Percentiles rank a stretch among this genome's conserved stretches.
Conservation (phyloP, 2,113 vertebrate species). For the Hypomesus transpacificus region DNA sequence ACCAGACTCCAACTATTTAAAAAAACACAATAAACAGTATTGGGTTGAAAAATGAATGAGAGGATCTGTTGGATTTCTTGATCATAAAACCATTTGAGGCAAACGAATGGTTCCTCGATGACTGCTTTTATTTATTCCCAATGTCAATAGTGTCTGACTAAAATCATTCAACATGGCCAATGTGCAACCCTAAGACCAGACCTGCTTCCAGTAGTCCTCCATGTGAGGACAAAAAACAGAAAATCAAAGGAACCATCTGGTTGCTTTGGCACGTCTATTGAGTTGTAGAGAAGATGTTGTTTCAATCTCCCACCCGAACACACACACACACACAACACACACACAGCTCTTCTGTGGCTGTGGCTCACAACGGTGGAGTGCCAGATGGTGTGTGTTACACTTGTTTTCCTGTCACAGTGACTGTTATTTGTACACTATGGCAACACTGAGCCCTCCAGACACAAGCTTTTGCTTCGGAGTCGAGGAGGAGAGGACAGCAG, state of each 20-base stretch:
- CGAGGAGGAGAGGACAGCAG: conserved; percentile 17
- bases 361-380: conserved; percentile 47
- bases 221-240: not conserved
- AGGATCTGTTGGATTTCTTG: not conserved
- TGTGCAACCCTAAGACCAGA: conserved; percentile 8
- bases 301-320: conserved; percentile 22
- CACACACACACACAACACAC: not conserved
- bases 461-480: conserved; percentile 49
- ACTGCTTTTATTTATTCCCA: too few species aligned
- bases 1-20: not conserved
- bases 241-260: not conserved
- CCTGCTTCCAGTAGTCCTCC: not conserved
- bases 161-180: not conserved
- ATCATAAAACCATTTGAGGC: too few species aligned
- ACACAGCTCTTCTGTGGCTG: conserved; percentile 37
- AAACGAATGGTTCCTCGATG: too few species aligned
- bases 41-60: conserved; percentile 17
- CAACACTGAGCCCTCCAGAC: conserved; percentile 35
- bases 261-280: not conserved
- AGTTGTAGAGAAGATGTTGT: conserved; percentile 29
- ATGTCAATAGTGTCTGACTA: too few species aligned
- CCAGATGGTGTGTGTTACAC: conserved; percentile 70
- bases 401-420: conserved; percentile 53
- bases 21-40: not conserved
- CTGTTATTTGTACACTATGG: conserved; percentile 66